Conservation (phyloP, 2,113 vertebrate species). For the Acinonyx jubatus region DNA sequence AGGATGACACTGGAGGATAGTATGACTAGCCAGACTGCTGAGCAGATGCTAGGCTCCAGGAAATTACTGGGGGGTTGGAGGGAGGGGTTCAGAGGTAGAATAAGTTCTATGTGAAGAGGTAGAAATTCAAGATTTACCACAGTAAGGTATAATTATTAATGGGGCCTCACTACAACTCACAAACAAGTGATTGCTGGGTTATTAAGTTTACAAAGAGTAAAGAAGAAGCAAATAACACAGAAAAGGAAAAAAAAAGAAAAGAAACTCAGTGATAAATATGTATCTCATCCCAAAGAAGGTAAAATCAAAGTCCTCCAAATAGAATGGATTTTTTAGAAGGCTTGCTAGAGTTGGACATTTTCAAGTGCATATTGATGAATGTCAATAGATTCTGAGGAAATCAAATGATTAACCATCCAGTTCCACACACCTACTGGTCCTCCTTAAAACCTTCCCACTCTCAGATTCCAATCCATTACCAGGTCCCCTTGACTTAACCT, state of each 20-base stretch:
- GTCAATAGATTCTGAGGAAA: neutral
- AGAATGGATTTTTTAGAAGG: neutral
- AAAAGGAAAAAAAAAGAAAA: neutral
- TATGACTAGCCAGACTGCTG: neutral
- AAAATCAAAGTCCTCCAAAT: constrained; percentile 9
- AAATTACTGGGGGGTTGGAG: neutral
- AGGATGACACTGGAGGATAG: neutral
- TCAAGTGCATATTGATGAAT: neutral
- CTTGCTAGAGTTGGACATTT: neutral
- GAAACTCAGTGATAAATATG: neutral
- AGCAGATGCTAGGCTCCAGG: neutral
- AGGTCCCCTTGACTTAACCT: neutral
- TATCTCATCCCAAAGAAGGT: neutral
- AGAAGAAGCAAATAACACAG: neutral
- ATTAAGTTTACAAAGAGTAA: neutral
- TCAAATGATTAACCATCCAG: neutral
- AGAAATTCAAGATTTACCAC: neutral
- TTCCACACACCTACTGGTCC: neutral
- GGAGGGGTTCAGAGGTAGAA: neutral
- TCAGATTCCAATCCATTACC: neutral
- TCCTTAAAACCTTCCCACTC: neutral
- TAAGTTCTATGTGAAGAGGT: neutral
- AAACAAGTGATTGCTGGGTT: neutral
- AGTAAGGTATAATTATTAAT: neutral
- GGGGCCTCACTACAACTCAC: neutral